Base-by-base conservation (phyloP, 92 coral and sea anemone genomes). In the Muricea muricata region DNA sequence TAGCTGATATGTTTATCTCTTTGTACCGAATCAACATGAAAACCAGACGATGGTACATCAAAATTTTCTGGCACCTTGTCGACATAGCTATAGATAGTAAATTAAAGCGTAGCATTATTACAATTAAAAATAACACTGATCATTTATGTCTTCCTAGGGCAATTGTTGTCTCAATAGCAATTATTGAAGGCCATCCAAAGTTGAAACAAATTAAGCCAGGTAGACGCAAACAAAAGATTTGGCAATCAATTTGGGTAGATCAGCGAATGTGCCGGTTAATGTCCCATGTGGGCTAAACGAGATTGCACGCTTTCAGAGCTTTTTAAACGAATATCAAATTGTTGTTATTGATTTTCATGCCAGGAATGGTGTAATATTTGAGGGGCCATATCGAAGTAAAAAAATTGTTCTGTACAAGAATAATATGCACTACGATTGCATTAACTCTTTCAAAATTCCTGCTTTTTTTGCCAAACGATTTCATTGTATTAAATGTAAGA, bases 381-480 rank as follows among this genome's bases (percentile, higher is more conserved):
- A 52, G 18, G 58, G 58, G 8, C 58, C 58, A 12, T 11, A 4
- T 12, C 18, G 58, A 13, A 11, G 14, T 52, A 52, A 21, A 32
- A 63, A 63, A 26, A 63, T 63, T n/a, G 33, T 63, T 63, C 26
- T 63, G 26, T 63, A 63, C 24, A 63, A 63, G 24, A 26, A 63
- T n/a, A 13, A 12, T 7, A 34, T 15, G 5, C 71, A 63, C 26
- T 63, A n/a, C 2, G 2, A 63, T 4, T 10, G 14, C 3, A 63
- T 63, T 12, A 63, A 63, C 71, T 34, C 71, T 3, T 3, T 7
- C 3, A 52, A 52, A 52, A 12, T 52, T 11, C 58, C 58, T 7
- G 58, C 58, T 52, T 52, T 52, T 21, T 21, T 7, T 21, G 58
- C 18, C 3, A 52, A 52, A 52, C 58, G 58, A 3, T 52, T 52